These are phyloP conservation scores for Athetis lepigone DNA, from an alignment of 2,888 invertebrate species.

Conservation along the genomic window DNA sequence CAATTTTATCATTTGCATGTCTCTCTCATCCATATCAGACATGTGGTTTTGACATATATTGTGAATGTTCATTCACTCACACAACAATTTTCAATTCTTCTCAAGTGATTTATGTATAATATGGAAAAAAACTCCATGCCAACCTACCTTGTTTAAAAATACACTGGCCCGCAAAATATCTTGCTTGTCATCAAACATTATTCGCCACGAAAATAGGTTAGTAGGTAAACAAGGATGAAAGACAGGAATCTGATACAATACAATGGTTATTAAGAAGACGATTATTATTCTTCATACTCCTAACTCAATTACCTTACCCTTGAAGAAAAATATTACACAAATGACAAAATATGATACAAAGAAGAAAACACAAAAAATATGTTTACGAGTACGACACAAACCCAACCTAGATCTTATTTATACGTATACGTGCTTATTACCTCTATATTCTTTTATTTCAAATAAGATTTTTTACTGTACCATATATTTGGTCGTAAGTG, in stretches of 20 bases:
- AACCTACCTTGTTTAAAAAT: conserved; percentile 24
- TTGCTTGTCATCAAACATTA: conserved; percentile 37
- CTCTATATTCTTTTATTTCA: conserved; percentile 49
- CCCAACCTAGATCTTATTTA: conserved; percentile 48
- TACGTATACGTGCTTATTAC: conserved; percentile 48
- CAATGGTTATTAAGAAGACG: conserved; percentile 8
- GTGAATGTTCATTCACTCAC: background rate
- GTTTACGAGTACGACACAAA: conserved; percentile 52
- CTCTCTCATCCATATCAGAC: background rate
- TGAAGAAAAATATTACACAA: conserved; percentile 7
- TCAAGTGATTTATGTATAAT: conserved; percentile 17
- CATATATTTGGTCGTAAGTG: conserved; percentile 42
- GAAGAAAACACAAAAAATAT: conserved; percentile 39
- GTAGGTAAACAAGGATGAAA: conserved; percentile 26
- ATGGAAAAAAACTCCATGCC: conserved; percentile 10
- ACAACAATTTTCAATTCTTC: conserved; percentile 12
- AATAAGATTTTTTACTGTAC: conserved; percentile 48
- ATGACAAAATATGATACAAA: conserved; percentile 17
- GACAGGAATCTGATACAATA: conserved; percentile 12
- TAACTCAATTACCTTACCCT: background rate
- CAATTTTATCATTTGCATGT: too few relatives aligned
- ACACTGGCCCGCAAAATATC: conserved; percentile 22
- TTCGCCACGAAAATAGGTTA: conserved; percentile 37
- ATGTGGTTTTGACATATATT: background rate
- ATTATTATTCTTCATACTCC: conserved; percentile 9